Percentiles rank a stretch among this genome's conserved stretches.
These are phyloP conservation scores for Cotesia glomerata DNA, from an alignment of 1,140 invertebrate genomes.

Conservation along the genomic window DNA sequence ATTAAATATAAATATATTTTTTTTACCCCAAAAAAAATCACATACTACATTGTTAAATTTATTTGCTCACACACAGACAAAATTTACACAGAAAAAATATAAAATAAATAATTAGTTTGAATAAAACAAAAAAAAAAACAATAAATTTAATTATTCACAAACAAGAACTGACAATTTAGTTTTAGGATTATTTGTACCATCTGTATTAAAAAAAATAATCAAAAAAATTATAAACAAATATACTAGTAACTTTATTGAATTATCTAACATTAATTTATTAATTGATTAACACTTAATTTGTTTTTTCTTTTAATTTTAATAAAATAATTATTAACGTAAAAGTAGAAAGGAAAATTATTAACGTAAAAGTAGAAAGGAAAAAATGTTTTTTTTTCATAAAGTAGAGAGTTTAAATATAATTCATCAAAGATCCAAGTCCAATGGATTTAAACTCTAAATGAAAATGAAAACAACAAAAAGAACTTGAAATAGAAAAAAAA, in stretches of 20 bases:
- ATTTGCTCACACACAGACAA: background rate
- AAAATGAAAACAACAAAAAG: conserved; percentile 26
- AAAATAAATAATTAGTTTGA: no score
- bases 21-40: background rate
- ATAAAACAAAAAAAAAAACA: conserved; percentile 3
- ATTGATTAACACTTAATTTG: no score
- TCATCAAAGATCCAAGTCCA: background rate
- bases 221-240: conserved; percentile 35
- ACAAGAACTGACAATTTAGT: conserved; percentile 41
- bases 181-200: conserved; percentile 61
- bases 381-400: background rate
- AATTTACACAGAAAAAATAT: no score
- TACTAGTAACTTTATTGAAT: background rate
- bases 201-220: conserved; percentile 50
- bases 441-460: background rate
- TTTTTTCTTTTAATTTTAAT: no score
- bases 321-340: no score
- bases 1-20: background rate
- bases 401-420: background rate
- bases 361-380: background rate
- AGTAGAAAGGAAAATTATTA: background rate
- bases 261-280: no score
- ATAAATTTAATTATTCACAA: background rate
- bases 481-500: conserved; percentile 29
- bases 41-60: no score